These are phyloP conservation scores for Drosophila jambulina DNA, from an alignment of 1,140 invertebrate genomes.

Conservation along the genomic window DNA sequence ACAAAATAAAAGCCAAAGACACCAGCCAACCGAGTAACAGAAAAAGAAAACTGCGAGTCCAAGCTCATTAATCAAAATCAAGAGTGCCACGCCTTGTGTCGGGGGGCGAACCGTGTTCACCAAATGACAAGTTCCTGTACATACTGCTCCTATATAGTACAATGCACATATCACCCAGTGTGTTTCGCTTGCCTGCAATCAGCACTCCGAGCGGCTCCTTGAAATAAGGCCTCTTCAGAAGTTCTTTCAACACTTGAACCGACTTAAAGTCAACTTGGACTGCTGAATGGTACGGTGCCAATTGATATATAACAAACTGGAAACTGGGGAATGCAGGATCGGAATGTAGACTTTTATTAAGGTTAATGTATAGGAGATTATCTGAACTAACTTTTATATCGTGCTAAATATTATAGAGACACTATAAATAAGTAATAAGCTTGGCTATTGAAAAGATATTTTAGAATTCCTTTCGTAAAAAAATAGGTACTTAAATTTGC, in stretches of 20 bases:
- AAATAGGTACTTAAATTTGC: slow-evolving; percentile 7
- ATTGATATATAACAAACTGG: slow-evolving; percentile 24
- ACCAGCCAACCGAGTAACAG: slow-evolving; percentile 34
- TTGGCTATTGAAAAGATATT: too few relatives aligned
- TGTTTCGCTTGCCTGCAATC: slow-evolving; percentile 42
- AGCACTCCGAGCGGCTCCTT: slow-evolving; percentile 37
- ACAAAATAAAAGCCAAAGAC: slow-evolving; percentile 43
- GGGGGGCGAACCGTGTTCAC: slow-evolving; percentile 60
- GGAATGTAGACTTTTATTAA: neutral
- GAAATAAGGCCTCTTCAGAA: slow-evolving; percentile 45
- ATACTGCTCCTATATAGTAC: slow-evolving; percentile 35
- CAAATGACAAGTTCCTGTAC: slow-evolving; percentile 76
- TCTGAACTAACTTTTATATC: neutral
- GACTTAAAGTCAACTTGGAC: slow-evolving; percentile 38
- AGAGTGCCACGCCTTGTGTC: slow-evolving; percentile 77
- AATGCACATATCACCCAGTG: slow-evolving; percentile 27
- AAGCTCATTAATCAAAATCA: slow-evolving; percentile 81
- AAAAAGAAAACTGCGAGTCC: slow-evolving; percentile 58
- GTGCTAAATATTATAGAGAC: neutral
- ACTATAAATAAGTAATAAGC: neutral
- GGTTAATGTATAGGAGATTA: neutral
- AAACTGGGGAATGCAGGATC: neutral
- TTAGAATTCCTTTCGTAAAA: neutral
- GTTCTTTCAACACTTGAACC: slow-evolving; percentile 73
- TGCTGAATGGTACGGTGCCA: slow-evolving; percentile 15